Evolutionary conservation across 2,797 vertebrate species (phyloP).

Genomic region (Triplophysa yarkandensis): DNA sequence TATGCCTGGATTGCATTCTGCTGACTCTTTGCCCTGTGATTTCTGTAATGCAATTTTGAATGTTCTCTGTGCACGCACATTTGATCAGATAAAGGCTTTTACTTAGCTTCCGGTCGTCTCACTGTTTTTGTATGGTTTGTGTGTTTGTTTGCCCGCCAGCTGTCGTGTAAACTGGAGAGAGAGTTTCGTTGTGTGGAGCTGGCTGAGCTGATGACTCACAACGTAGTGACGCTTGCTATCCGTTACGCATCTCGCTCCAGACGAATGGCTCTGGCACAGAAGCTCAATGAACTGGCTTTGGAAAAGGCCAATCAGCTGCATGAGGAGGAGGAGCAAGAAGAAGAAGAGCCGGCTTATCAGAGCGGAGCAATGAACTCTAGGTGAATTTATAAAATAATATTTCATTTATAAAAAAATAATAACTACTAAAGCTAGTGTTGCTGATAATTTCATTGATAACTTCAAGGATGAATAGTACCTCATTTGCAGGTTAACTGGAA

Average conservation of each 20-base stretch:
- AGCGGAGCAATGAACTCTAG: constrained; percentile 63
- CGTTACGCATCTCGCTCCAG: constrained; percentile 91
- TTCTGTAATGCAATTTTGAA: constrained; percentile 10
- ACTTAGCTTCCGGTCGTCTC: not conserved
- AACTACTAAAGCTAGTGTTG: too few species aligned
- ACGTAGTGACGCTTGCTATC: constrained; percentile 85
- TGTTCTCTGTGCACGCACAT: not conserved
- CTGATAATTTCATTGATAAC: too few species aligned
- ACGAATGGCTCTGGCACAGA: constrained; percentile 85
- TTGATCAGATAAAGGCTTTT: not conserved
- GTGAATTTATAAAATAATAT: constrained; percentile 67
- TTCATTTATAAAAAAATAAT: too few species aligned
- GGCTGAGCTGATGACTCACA: constrained; percentile 89
- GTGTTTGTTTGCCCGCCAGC: constrained; percentile 65
- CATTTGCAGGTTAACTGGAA: too few species aligned
- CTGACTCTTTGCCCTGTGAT: not conserved
- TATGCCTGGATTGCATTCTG: constrained; percentile 5
- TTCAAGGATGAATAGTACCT: too few species aligned
- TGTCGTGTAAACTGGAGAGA: constrained; percentile 92
- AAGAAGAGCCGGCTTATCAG: constrained; percentile 72
- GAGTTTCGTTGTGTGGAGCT: constrained; percentile 94
- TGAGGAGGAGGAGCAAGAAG: constrained; percentile 64
- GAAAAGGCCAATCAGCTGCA: constrained; percentile 81
- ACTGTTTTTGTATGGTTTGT: not conserved
- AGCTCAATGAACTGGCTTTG: constrained; percentile 84